A percentile compares a stretch with the other conserved stretches of the same genome.
Evolutionary conservation across 2,888 invertebrate species (phyloP).

Genomic region (Thera obeliscata): DNA sequence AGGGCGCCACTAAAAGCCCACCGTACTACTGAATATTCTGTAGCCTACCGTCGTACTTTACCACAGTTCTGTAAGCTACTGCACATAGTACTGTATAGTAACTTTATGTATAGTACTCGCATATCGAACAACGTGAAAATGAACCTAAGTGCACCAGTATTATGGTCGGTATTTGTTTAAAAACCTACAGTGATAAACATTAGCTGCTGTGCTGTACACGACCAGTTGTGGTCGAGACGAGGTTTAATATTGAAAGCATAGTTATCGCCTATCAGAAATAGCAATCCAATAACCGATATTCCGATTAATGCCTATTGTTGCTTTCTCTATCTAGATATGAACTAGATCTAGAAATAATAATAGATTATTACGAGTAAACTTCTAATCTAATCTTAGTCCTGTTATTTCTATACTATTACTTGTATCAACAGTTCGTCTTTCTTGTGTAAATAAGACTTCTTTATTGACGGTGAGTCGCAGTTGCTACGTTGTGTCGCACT

Average conservation of each 20-base stretch:
- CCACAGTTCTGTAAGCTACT: constrained; percentile 2
- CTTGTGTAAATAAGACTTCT: too few species aligned
- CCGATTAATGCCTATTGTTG: neutral
- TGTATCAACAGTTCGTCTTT: too few species aligned
- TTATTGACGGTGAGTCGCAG: too few species aligned
- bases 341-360: too few species aligned
- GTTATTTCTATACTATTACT: too few species aligned
- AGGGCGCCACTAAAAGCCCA: constrained; percentile 1
- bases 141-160: neutral
- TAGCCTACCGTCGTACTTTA: constrained; percentile 6
- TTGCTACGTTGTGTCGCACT: too few species aligned
- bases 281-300: constrained; percentile 8
- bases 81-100: neutral
- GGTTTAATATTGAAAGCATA: constrained; percentile 12
- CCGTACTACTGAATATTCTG: constrained; percentile 8
- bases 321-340: neutral
- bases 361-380: too few species aligned
- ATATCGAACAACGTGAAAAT: neutral
- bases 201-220: neutral
- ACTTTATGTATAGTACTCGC: neutral
- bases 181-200: neutral
- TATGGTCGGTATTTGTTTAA: neutral
- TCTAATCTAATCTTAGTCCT: neutral
- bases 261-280: constrained; percentile 14
- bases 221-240: constrained; percentile 2